These are phyloP conservation scores for Bergia sp. DNA, from an alignment of 92 coral and sea anemone genomes.

Conservation along the genomic window DNA sequence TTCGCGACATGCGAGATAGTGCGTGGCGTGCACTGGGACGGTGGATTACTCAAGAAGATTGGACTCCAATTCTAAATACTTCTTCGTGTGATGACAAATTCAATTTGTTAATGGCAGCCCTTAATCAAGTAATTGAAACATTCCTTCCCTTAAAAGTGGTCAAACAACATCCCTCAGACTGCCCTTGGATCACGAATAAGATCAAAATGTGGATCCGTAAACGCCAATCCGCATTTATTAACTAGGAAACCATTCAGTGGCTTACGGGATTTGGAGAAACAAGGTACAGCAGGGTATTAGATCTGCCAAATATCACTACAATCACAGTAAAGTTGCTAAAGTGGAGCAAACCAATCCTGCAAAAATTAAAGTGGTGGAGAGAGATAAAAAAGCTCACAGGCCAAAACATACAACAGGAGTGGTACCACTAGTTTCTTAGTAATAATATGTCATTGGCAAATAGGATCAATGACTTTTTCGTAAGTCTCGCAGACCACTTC, in stretches of 20 bases:
- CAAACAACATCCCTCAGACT: no score
- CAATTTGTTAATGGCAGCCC: no score
- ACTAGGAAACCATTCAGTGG: not conserved
- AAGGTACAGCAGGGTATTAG: constrained; percentile 34
- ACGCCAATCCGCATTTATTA: not conserved
- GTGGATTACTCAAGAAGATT: not conserved
- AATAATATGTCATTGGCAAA: constrained; percentile 22
- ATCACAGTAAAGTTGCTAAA: not conserved
- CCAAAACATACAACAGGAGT: no score
- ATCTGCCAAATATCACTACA: no score
- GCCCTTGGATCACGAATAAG: no score
- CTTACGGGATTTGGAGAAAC: constrained; percentile 10
- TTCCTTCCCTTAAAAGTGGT: no score
- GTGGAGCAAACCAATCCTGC: constrained; percentile 20
- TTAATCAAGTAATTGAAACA: no score
- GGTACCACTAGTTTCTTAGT: no score
- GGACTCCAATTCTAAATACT: not conserved
- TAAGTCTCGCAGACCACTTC: no score
- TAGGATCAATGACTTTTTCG: constrained; percentile 27
- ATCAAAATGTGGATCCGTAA: no score
- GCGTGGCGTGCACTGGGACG: no score
- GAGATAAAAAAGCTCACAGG: not conserved
- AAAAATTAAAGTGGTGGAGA: no score
- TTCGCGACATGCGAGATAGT: not conserved
- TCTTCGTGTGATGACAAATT: not conserved